Evolutionary conservation across 37 sponge, comb jelly and placozoan species (phyloP).

Genomic region (Halichondria panicea): DNA sequence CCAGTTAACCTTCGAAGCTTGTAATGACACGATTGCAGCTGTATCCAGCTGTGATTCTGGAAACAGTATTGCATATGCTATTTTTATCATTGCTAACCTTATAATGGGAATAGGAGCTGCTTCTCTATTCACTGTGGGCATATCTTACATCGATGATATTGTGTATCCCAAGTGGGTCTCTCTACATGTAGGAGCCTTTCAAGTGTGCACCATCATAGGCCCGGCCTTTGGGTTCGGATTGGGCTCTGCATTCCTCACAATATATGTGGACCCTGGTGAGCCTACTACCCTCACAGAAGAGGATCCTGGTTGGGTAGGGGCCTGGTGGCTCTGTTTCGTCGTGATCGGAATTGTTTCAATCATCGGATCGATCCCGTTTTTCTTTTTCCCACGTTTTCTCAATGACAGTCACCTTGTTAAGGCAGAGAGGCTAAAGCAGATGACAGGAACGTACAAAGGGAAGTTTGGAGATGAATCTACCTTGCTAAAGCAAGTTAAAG

Average conservation of each 20-base stretch:
- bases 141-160: conserved; percentile 82
- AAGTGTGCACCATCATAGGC: conserved; percentile 55
- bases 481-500: conserved; percentile 7
- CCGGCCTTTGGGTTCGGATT: conserved; percentile 86
- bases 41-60: conserved; percentile 2
- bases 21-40: neutral
- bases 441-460: conserved; percentile 15
- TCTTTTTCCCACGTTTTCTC: conserved; percentile 49
- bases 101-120: conserved; percentile 82
- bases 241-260: conserved; percentile 72
- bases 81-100: conserved; percentile 77
- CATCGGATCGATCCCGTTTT: conserved; percentile 39
- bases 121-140: conserved; percentile 88
- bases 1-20: neutral
- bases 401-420: conserved; percentile 10
- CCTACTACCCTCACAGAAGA: conserved; percentile 32
- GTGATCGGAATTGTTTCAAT: conserved; percentile 13
- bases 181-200: conserved; percentile 70
- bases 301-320: conserved; percentile 84
- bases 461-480: neutral
- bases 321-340: conserved; percentile 94
- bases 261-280: conserved; percentile 71
- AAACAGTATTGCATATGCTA: conserved; percentile 48
- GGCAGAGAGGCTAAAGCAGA: conserved; percentile 18
- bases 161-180: conserved; percentile 58